Conservation (phyloP, 2,888 invertebrate genomes). For the Asteroscopus sphinx region DNA sequence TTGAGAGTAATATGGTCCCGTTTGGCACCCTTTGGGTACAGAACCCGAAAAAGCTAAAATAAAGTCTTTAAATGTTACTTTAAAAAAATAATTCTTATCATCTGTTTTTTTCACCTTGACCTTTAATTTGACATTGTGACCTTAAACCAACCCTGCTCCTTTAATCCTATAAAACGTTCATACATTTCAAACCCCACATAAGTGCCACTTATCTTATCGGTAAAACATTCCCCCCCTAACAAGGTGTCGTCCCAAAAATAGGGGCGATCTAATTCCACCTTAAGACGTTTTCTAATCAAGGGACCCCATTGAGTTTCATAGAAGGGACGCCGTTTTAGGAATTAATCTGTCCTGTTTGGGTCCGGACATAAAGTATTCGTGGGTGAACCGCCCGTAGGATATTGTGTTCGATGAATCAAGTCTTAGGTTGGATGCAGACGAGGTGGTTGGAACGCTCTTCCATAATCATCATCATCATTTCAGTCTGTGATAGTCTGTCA, state of each 20-base stretch:
- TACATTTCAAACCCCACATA: conserved; percentile 33
- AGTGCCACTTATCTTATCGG: conserved; percentile 31
- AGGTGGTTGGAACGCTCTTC: neutral
- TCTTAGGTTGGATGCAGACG: conserved; percentile 16
- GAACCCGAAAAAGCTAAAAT: too few relatives aligned
- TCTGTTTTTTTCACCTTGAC: too few relatives aligned
- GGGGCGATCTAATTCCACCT: conserved; percentile 38
- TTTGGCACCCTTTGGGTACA: too few relatives aligned
- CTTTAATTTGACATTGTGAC: too few relatives aligned
- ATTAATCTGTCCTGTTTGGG: conserved; percentile 58
- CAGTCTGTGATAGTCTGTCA: too few relatives aligned
- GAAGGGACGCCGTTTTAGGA: conserved; percentile 44
- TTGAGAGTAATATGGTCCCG: too few relatives aligned
- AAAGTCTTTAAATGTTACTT: too few relatives aligned
- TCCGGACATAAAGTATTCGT: conserved; percentile 54
- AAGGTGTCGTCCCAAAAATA: conserved; percentile 38
- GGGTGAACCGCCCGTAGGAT: conserved; percentile 23
- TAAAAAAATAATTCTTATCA: too few relatives aligned
- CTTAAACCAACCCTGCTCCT: too few relatives aligned
- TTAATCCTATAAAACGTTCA: too few relatives aligned
- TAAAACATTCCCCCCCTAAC: conserved; percentile 26
- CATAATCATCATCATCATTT: too few relatives aligned
- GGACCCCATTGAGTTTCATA: conserved; percentile 43
- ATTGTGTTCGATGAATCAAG: conserved; percentile 44
- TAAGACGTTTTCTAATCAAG: conserved; percentile 59